Percentiles rank a stretch among this genome's conserved stretches.
Evolutionary conservation across 2,797 vertebrate genomes (phyloP).

Genomic region (Neoniphon sammara): DNA sequence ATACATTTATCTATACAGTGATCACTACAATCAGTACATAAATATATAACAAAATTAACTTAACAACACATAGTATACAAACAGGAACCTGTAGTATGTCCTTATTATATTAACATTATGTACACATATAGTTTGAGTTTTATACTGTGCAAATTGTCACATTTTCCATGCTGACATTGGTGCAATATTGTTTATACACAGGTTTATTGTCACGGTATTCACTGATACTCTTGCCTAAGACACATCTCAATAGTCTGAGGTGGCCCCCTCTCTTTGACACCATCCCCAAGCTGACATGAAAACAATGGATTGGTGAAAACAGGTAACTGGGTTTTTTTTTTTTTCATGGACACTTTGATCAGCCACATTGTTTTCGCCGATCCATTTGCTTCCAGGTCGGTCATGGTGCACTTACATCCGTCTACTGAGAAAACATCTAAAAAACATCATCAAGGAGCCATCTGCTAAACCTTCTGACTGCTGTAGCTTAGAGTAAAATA

Average conservation of each 20-base stretch:
- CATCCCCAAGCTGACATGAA: constrained; percentile 27
- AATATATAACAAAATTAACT: constrained; percentile 62
- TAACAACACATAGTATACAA: constrained; percentile 56
- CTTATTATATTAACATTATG: constrained; percentile 65
- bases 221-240: background rate
- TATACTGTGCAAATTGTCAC: constrained; percentile 20
- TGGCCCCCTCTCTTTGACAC: constrained; percentile 28
- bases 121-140: constrained; percentile 59
- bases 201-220: constrained; percentile 19
- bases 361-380: constrained; percentile 21
- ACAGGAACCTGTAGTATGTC: constrained; percentile 30
- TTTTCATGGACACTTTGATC: constrained; percentile 46
- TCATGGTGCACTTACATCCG: constrained; percentile 51
- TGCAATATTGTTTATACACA: constrained; percentile 27
- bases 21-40: constrained; percentile 61
- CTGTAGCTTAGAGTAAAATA: constrained; percentile 45
- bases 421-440: constrained; percentile 56
- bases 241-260: constrained; percentile 26
- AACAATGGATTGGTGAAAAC: constrained; percentile 35
- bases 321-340: background rate
- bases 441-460: constrained; percentile 53
- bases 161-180: constrained; percentile 26
- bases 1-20: constrained; percentile 52
- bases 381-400: constrained; percentile 61
- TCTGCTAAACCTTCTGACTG: constrained; percentile 57